These are phyloP conservation scores for Siderastrea radians DNA, from an alignment of 92 coral and sea anemone species.

Conservation along the genomic window DNA sequence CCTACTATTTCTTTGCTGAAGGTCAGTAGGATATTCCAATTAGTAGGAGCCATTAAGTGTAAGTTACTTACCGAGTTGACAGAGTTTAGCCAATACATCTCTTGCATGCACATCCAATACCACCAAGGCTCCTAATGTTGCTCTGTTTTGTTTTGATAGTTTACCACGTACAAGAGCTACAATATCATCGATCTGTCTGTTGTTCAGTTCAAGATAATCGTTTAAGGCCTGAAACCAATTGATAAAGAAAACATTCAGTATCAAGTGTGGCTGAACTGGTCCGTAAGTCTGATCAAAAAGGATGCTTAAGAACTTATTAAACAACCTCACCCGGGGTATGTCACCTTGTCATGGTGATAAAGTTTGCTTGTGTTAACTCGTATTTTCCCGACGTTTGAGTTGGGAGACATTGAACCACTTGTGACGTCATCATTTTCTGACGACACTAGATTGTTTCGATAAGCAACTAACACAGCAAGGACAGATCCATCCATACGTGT, in stretches of 20 bases:
- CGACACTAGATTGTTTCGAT: no score
- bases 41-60: background rate
- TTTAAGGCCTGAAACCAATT: constrained; percentile 70
- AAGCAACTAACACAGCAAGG: no score
- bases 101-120: constrained; percentile 93
- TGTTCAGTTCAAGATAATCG: constrained; percentile 84
- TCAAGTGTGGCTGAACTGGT: background rate
- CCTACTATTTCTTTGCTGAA: no score
- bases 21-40: no score
- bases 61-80: constrained; percentile 67
- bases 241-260: background rate
- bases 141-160: constrained; percentile 87
- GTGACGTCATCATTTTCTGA: no score
- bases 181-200: constrained; percentile 83
- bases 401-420: no score
- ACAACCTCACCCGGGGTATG: no score
- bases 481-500: no score
- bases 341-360: no score
- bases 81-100: constrained; percentile 81
- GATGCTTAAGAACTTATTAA: no score
- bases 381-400: no score
- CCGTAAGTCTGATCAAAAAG: background rate
- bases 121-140: constrained; percentile 88
- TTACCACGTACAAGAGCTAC: constrained; percentile 85
- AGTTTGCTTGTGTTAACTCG: no score